Evolutionary conservation across 2,888 invertebrate genomes (phyloP).

Genomic region (Sarcophaga carnaria): DNA sequence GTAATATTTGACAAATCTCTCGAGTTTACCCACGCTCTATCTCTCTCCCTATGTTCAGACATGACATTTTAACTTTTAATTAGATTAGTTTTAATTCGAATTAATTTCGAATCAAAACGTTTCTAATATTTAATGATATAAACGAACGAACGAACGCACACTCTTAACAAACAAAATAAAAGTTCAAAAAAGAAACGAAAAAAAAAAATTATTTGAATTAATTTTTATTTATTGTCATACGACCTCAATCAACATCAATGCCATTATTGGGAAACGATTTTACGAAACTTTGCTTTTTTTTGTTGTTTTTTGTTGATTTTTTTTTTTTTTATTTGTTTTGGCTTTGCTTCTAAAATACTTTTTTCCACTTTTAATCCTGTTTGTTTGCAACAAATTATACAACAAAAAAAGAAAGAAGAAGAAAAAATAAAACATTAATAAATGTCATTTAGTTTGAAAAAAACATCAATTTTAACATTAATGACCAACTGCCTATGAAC

Average conservation of each 20-base stretch:
- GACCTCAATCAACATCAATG: constrained; percentile 33
- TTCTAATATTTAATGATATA: background rate
- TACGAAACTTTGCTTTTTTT: constrained; percentile 14
- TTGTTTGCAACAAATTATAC: no score
- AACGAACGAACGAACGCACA: background rate
- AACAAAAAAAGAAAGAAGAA: background rate
- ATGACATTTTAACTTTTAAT: constrained; percentile 17
- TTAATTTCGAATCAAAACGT: background rate
- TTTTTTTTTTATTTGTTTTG: background rate
- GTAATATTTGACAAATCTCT: no score
- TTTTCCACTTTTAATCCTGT: no score
- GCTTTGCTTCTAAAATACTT: no score
- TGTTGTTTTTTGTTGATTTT: background rate
- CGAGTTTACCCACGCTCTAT: background rate
- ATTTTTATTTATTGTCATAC: constrained; percentile 20
- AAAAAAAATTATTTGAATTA: constrained; percentile 9
- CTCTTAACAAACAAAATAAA: background rate
- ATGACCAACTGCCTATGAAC: constrained; percentile 36
- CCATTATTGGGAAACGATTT: constrained; percentile 23
- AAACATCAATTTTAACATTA: constrained; percentile 60
- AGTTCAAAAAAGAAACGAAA: background rate
- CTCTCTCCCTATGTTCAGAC: background rate
- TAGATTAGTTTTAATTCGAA: constrained; percentile 7
- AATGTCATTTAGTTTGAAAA: constrained; percentile 51
- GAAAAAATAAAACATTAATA: constrained; percentile 40